Evolutionary conservation across 2,113 vertebrate species (phyloP).

Genomic region (Rhynchomys soricoides): DNA sequence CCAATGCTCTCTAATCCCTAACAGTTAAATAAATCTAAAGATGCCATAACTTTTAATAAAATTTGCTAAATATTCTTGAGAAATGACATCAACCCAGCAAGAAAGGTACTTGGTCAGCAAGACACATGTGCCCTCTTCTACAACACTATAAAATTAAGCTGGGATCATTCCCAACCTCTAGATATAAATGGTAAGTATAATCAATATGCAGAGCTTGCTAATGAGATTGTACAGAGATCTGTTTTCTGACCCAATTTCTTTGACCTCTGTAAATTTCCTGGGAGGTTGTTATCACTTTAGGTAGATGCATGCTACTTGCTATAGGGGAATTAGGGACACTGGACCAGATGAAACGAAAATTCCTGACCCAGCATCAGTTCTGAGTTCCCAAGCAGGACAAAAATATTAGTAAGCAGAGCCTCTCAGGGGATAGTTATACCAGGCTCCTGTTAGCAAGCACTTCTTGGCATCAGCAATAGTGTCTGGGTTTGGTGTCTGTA

Average conservation of each 20-base stretch:
- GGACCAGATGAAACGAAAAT: not conserved
- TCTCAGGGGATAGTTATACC: no score
- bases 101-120: not conserved
- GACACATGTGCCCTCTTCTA: not conserved
- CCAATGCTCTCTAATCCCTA: not conserved
- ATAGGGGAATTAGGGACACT: not conserved
- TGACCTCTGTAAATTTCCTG: not conserved
- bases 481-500: no score
- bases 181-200: not conserved
- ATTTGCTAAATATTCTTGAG: not conserved
- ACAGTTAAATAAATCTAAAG: not conserved
- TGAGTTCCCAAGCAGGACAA: not conserved
- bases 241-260: slow-evolving; percentile 19
- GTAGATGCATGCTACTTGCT: not conserved
- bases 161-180: not conserved
- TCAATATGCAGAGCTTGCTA: not conserved
- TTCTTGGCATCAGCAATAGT: no score
- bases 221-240: not conserved
- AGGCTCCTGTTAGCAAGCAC: no score
- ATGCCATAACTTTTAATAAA: not conserved
- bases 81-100: not conserved
- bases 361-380: not conserved
- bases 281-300: not conserved
- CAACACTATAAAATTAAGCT: not conserved
- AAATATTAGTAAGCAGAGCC: not conserved